Base-by-base conservation (phyloP, 2,888 invertebrate genomes). In the Cephonodes hylas region DNA sequence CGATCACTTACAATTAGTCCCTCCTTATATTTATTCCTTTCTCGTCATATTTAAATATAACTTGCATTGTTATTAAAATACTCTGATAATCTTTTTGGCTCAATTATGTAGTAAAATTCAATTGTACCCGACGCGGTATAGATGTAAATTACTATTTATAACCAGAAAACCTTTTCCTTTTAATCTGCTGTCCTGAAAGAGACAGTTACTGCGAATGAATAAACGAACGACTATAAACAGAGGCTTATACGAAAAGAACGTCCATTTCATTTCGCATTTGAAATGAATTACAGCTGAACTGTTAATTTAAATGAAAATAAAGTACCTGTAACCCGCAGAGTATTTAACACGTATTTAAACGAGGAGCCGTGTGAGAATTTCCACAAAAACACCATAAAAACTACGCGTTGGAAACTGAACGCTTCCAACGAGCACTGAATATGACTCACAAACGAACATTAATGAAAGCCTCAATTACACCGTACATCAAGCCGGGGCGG, bases 401-500 rank as follows among this genome's bases (percentile, higher is more conserved):
- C 0, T 53, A 48, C 13, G n/a, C 22, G 7, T 67, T 69, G 68
- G 66, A 66, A 62, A 45, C 59, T 62, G 64, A 71, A 31, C 18
- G 25, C 13, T 23, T 23, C 15, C 15, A 80, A 79, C 71, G 70
- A 68, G 77, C 27, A 53, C 8, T 66, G 74, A 80, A 80, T 80
- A 81, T 80, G 76, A 79, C 74, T 79, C 71, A 70, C 74, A 73
- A 78, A 80, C 31, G 76, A 71, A 75, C 74, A 76, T 75, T 81
- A 83, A 84, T 82, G 79, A 79, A 81, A 77, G 69, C 77, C 76
- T 69, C 78, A 77, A 83, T 85, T 77, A 80, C 76, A 79, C 72
- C 63, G 64, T 73, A 77, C 71, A 71, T 76, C 74, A 77, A 65
- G 71, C 66, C 68, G 64, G 63, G 68, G 68, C 65, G 64, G 72